Evolutionary conservation across 2,888 invertebrate species (phyloP).

Genomic region (Pseudococcus longispinus): DNA sequence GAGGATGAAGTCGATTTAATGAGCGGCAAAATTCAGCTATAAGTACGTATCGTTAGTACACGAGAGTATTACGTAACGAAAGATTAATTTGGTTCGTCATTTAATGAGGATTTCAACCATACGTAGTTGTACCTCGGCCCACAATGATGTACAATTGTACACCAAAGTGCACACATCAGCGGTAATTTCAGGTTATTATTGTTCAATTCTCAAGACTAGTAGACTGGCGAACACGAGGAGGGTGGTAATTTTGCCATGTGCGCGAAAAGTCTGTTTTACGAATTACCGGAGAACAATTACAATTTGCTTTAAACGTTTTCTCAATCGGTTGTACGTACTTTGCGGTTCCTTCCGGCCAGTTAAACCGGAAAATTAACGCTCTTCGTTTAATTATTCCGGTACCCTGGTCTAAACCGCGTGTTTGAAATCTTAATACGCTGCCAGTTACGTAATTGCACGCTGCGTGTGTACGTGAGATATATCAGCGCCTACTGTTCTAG

Average conservation of each 20-base stretch:
- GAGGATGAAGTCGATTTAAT: neutral
- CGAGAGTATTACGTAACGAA: neutral
- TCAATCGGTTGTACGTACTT: constrained; percentile 20
- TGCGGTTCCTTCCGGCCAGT: constrained; percentile 48
- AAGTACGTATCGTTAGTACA: neutral
- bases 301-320: constrained; percentile 16
- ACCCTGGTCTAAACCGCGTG: constrained; percentile 9
- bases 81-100: neutral
- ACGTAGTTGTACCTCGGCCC: neutral
- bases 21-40: neutral
- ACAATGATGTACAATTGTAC: neutral
- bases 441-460: neutral
- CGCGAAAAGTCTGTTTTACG: neutral
- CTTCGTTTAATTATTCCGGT: constrained; percentile 49
- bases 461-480: constrained; percentile 30
- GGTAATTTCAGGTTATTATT: neutral
- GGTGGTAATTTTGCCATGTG: neutral
- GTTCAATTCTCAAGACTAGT: neutral
- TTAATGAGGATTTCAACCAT: neutral
- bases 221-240: neutral
- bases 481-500: constrained; percentile 28
- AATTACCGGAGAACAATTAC: constrained; percentile 5
- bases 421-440: constrained; percentile 32
- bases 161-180: neutral
- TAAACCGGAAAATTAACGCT: constrained; percentile 52